phyloP scores from a whole-genome alignment of 2,888 invertebrate species.

The Ochlodes sylvanus region DNA sequence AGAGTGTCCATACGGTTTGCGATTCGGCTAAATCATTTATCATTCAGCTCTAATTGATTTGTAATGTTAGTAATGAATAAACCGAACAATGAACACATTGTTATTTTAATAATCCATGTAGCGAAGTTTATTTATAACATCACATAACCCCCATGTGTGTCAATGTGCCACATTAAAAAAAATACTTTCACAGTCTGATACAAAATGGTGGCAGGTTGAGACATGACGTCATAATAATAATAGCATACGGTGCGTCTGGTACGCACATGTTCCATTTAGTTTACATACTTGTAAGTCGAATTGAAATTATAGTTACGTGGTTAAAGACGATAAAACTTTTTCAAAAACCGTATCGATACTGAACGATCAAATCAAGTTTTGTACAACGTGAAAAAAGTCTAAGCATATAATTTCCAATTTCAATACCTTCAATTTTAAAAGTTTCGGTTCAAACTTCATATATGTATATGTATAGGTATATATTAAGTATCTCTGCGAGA shows the following conservation, averaged over 20 bases:
- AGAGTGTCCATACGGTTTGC: no score
- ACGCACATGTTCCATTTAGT: slow-evolving; percentile 20
- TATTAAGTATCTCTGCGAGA: no score
- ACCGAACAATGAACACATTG: neutral
- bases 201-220: slow-evolving; percentile 6
- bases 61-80: neutral
- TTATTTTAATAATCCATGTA: neutral
- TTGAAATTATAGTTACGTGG: neutral
- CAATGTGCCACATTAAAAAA: neutral
- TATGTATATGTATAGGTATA: no score
- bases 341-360: no score
- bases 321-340: no score
- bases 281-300: neutral
- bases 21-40: no score
- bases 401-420: no score
- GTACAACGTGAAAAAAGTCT: no score
- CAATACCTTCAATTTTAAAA: no score
- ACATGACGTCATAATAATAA: slow-evolving; percentile 31
- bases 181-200: slow-evolving; percentile 8
- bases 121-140: neutral
- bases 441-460: no score
- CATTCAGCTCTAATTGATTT: no score
- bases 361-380: no score
- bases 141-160: neutral
- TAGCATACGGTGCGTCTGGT: slow-evolving; percentile 28